These are phyloP conservation scores for Criorhina ranunculi DNA, from an alignment of 2,888 invertebrate species.

Conservation along the genomic window DNA sequence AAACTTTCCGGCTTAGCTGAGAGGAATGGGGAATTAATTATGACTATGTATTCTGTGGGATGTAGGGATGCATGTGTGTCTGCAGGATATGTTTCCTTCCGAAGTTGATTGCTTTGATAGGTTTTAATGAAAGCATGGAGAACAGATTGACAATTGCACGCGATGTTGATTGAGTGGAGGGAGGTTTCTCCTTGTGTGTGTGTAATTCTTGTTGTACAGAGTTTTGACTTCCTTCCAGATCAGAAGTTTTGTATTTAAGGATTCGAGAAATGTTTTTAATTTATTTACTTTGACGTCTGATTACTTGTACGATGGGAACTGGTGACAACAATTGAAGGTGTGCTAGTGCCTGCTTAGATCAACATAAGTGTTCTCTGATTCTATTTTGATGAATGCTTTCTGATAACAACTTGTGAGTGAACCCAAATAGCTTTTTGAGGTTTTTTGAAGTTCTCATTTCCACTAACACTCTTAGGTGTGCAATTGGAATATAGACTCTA, in stretches of 20 bases:
- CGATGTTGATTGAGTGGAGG: background rate
- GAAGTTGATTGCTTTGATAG: slow-evolving; percentile 17
- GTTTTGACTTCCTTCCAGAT: background rate
- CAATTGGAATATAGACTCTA: too few species aligned
- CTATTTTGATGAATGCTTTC: too few species aligned
- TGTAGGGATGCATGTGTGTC: background rate
- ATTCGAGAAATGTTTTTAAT: too few species aligned
- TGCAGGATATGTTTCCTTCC: slow-evolving; percentile 10
- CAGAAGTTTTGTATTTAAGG: background rate
- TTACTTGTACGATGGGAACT: too few species aligned
- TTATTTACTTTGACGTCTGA: too few species aligned
- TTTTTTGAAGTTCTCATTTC: too few species aligned
- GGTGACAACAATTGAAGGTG: too few species aligned
- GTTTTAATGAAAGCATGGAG: background rate
- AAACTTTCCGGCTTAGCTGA: background rate
- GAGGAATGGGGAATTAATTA: slow-evolving; percentile 3
- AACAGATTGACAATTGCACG: slow-evolving; percentile 8
- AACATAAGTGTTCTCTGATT: too few species aligned
- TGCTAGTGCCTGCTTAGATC: too few species aligned
- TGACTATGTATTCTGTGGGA: background rate
- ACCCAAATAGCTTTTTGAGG: too few species aligned
- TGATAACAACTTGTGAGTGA: too few species aligned
- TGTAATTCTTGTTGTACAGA: background rate
- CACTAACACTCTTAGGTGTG: too few species aligned
- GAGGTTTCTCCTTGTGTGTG: background rate